Percentiles rank a stretch among this genome's conserved stretches.
These are phyloP conservation scores for Antigone vipio DNA, from an alignment of 2,113 vertebrate genomes.

Conservation along the genomic window DNA sequence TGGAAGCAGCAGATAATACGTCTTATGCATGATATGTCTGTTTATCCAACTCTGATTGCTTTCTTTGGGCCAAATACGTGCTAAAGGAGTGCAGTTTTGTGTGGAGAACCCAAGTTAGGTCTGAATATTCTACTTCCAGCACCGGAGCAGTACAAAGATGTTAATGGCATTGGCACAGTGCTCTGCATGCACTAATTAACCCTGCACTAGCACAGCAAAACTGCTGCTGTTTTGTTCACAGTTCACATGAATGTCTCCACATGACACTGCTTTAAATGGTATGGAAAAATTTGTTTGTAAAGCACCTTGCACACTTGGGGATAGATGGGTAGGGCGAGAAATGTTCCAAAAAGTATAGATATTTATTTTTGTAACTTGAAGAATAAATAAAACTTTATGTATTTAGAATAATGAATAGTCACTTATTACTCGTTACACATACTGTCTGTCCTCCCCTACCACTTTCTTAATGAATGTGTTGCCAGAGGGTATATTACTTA, in stretches of 20 bases:
- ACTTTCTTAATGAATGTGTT: slow-evolving; percentile 11
- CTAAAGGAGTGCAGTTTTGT: background rate
- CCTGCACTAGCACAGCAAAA: background rate
- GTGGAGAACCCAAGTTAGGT: background rate
- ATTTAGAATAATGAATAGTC: background rate
- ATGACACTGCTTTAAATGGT: background rate
- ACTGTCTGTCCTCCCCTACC: background rate
- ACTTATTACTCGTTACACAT: background rate
- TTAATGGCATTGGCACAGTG: background rate
- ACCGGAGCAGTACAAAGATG: background rate
- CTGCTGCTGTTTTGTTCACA: background rate
- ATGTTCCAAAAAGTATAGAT: background rate
- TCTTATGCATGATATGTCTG: background rate
- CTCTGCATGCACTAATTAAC: slow-evolving; percentile 36
- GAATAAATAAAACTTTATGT: background rate
- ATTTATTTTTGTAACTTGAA: background rate
- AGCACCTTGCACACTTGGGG: background rate
- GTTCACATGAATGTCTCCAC: background rate
- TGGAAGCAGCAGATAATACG: background rate
- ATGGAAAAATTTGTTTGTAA: background rate
- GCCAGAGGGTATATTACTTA: background rate
- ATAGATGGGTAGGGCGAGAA: background rate
- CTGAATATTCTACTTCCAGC: background rate
- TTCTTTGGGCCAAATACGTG: background rate
- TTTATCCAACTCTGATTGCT: background rate